Percentiles rank a stretch among this genome's conserved stretches.
These are phyloP conservation scores for Macrosteles quadrilineatus DNA, from an alignment of 1,140 invertebrate species.

Conservation along the genomic window DNA sequence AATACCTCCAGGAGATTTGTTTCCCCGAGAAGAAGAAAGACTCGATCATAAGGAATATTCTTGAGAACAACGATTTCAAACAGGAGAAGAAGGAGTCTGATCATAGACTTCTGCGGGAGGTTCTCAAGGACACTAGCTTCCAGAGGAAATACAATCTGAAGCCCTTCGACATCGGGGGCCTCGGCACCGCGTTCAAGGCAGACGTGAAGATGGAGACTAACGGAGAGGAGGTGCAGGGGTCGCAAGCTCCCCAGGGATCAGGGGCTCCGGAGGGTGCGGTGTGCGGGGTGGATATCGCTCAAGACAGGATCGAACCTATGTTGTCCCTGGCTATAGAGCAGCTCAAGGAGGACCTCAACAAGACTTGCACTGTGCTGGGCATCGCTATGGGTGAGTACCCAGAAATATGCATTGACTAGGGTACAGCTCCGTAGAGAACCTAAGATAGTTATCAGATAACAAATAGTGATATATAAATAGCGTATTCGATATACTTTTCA, in stretches of 20 bases:
- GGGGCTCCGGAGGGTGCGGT: not conserved
- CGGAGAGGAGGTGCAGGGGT: not conserved
- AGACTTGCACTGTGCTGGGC: conserved; percentile 77
- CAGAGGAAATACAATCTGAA: conserved; percentile 78
- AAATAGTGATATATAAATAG: no score
- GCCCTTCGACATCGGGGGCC: conserved; percentile 62
- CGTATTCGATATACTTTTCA: no score
- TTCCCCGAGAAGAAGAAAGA: conserved; percentile 26
- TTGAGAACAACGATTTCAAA: conserved; percentile 23
- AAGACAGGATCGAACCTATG: conserved; percentile 62
- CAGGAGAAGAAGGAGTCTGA: conserved; percentile 50
- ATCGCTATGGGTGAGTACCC: conserved; percentile 78
- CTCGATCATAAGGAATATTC: conserved; percentile 24
- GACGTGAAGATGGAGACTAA: conserved; percentile 60
- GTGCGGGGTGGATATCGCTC: conserved; percentile 46
- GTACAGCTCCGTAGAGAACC: no score
- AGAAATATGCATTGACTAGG: no score
- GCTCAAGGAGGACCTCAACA: conserved; percentile 79
- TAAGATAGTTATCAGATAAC: no score
- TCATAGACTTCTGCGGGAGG: conserved; percentile 77
- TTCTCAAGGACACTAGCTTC: conserved; percentile 78
- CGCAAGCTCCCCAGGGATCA: not conserved
- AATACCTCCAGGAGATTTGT: conserved; percentile 42
- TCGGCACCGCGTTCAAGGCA: conserved; percentile 58
- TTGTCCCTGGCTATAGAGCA: conserved; percentile 83